phyloP scores from a whole-genome alignment of 2,113 vertebrate species.

The Passer montanus region DNA sequence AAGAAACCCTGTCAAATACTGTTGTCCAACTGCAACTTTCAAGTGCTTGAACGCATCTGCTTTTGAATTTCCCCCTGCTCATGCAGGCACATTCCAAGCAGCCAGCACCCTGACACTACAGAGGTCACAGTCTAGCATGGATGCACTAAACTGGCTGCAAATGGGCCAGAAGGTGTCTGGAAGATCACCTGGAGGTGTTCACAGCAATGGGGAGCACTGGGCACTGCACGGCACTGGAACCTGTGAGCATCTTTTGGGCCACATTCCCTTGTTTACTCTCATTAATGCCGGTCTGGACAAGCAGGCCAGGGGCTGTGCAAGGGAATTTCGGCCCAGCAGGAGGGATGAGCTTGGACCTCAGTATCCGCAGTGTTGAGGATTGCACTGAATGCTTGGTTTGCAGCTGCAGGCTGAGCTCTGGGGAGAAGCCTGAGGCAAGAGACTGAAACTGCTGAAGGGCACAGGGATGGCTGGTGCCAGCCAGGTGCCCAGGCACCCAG shows the following conservation, averaged over 20 bases:
- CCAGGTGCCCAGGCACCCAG: neutral
- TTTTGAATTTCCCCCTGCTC: neutral
- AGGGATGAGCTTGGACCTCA: neutral
- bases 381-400: neutral
- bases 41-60: rapidly evolving
- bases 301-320: rapidly evolving
- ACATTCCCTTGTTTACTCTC: rapidly evolving
- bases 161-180: rapidly evolving
- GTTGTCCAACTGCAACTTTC: neutral
- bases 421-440: neutral
- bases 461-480: neutral
- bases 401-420: neutral
- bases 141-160: rapidly evolving
- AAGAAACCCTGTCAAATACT: neutral
- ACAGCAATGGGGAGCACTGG: rapidly evolving
- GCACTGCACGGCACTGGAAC: rapidly evolving
- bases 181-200: rapidly evolving
- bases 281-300: rapidly evolving
- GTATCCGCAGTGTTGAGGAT: neutral
- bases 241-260: rapidly evolving
- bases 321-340: rapidly evolving
- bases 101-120: neutral
- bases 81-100: rapidly evolving
- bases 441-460: neutral
- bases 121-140: neutral